A percentile compares a stretch with the other conserved stretches of the same genome.
phyloP scores from a whole-genome alignment of 2,113 vertebrate genomes.

The Dasyornis broadbenti region DNA sequence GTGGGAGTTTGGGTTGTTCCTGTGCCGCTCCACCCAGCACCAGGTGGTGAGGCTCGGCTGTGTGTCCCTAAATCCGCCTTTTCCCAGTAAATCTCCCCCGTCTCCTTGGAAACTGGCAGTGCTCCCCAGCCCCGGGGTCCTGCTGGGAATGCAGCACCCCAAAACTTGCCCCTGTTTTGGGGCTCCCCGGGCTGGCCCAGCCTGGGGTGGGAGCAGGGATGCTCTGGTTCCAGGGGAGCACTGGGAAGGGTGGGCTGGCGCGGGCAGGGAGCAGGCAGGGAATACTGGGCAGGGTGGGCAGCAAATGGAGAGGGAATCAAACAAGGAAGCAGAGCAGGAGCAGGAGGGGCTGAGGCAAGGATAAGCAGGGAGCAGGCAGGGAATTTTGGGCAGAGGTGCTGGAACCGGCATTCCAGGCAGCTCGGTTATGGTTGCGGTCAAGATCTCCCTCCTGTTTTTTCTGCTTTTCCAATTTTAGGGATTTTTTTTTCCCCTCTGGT shows the following conservation, averaged over 20 bases:
- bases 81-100: not conserved
- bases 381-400: not conserved
- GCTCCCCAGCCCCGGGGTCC: not conserved
- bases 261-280: not conserved
- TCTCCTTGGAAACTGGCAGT: slow-evolving; percentile 46
- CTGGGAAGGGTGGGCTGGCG: not conserved
- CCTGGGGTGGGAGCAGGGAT: not conserved
- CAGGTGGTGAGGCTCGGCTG: not conserved
- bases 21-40: not conserved
- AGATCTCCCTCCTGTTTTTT: not conserved
- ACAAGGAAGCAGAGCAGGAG: not conserved
- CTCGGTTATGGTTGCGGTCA: rapidly evolving
- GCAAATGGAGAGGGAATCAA: not conserved
- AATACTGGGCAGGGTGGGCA: not conserved
- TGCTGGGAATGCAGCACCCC: not conserved
- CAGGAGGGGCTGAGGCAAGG: not conserved
- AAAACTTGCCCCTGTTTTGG: not conserved
- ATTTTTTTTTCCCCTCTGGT: not conserved
- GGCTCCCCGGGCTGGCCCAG: not conserved
- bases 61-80: not conserved
- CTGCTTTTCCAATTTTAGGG: not conserved
- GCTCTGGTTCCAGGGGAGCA: not conserved
- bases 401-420: rapidly evolving
- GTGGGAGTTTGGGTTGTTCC: not conserved
- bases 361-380: not conserved